Evolutionary conservation across 2,888 invertebrate genomes (phyloP).

Genomic region (Drosophila colorata): DNA sequence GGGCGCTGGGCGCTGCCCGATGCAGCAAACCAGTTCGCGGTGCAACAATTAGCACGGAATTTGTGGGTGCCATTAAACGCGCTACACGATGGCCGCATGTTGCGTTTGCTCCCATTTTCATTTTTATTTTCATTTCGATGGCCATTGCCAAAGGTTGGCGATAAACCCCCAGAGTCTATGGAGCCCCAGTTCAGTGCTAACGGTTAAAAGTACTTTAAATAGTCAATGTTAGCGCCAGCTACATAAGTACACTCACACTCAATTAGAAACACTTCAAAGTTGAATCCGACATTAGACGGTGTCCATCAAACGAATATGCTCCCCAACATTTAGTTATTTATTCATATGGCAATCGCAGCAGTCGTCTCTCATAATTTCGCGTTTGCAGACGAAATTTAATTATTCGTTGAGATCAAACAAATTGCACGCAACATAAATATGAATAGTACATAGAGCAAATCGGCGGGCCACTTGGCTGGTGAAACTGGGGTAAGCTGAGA

Average conservation of each 20-base stretch:
- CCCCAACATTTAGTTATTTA: constrained; percentile 35
- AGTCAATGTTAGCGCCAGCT: constrained; percentile 42
- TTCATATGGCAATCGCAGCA: constrained; percentile 42
- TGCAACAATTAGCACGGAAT: constrained; percentile 81
- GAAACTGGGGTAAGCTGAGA: constrained; percentile 37
- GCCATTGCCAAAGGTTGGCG: constrained; percentile 54
- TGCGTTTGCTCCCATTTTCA: constrained; percentile 56
- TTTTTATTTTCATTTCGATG: constrained; percentile 58
- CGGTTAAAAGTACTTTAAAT: constrained; percentile 30
- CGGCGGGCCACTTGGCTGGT: constrained; percentile 33
- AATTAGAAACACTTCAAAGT: constrained; percentile 76
- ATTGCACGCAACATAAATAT: constrained; percentile 83
- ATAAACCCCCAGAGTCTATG: constrained; percentile 50
- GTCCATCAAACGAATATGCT: constrained; percentile 49
- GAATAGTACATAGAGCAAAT: constrained; percentile 40
- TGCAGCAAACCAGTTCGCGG: constrained; percentile 67
- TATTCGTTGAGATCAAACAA: constrained; percentile 83
- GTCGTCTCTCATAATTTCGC: constrained; percentile 44
- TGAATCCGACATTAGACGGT: constrained; percentile 29
- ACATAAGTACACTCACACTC: constrained; percentile 36
- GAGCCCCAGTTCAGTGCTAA: constrained; percentile 23
- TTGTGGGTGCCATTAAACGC: constrained; percentile 81
- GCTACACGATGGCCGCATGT: constrained; percentile 75
- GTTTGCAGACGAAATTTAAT: constrained; percentile 78
- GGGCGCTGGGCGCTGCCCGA: constrained; percentile 22